Conservation (phyloP, 2,113 vertebrate genomes). For the Amazona vittata region DNA sequence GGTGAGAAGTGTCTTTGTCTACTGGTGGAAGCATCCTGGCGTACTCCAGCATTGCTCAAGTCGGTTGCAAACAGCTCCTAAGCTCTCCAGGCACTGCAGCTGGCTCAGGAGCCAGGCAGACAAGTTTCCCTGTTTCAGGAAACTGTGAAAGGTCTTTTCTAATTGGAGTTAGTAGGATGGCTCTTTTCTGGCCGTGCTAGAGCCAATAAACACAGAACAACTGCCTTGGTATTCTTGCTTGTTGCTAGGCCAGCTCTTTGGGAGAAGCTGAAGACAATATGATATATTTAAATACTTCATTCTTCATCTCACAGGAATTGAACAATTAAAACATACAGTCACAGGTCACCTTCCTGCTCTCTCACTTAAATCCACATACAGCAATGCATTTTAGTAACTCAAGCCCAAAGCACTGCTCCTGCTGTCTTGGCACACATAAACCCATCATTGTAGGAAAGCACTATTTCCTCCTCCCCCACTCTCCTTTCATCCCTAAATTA, state of each 20-base stretch:
- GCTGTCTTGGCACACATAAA: constrained; percentile 45
- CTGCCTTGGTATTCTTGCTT: neutral
- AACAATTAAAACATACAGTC: neutral
- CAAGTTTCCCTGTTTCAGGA: neutral
- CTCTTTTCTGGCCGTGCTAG: neutral
- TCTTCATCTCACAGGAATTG: neutral
- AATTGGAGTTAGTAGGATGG: neutral
- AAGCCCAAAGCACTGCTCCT: neutral
- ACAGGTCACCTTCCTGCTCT: constrained; percentile 3
- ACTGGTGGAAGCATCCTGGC: neutral
- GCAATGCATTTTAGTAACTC: neutral
- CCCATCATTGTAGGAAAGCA: constrained; percentile 20
- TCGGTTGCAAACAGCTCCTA: neutral
- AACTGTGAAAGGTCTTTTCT: constrained; percentile 19
- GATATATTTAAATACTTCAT: neutral
- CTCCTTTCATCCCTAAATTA: constrained; percentile 50
- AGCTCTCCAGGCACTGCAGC: neutral
- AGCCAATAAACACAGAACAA: neutral
- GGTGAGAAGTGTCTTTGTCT: neutral
- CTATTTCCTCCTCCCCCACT: constrained; percentile 15
- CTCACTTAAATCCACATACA: neutral
- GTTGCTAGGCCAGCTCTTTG: neutral
- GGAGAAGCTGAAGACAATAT: neutral
- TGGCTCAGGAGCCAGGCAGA: neutral
- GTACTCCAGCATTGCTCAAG: neutral